Percentiles rank a stretch among this genome's conserved stretches.
Evolutionary conservation across 2,113 vertebrate genomes (phyloP).

Genomic region (Bufo gargarizans): DNA sequence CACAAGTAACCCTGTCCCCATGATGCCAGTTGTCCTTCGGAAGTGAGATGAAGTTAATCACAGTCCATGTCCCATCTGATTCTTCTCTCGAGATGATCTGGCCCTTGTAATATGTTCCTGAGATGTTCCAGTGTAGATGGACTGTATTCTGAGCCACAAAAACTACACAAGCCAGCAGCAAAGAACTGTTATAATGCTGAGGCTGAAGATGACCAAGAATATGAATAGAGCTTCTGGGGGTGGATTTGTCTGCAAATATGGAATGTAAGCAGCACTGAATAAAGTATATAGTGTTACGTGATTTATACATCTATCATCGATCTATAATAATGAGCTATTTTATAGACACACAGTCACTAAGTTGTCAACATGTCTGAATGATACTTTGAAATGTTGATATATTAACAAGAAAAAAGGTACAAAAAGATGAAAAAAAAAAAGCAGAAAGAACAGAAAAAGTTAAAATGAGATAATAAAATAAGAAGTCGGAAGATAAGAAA

Average conservation of each 20-base stretch:
- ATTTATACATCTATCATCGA: background rate
- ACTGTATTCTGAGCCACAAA: background rate
- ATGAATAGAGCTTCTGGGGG: background rate
- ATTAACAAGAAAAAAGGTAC: too few species aligned
- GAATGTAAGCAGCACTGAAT: background rate
- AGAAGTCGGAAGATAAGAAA: too few species aligned
- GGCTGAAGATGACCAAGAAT: background rate
- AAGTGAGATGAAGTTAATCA: background rate
- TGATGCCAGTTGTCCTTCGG: background rate
- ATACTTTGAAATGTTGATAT: too few species aligned
- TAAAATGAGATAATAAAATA: too few species aligned
- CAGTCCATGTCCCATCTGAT: background rate
- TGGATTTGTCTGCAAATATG: background rate
- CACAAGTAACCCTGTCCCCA: background rate
- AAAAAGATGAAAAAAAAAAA: too few species aligned
- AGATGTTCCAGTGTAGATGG: constrained; percentile 10
- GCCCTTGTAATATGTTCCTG: constrained; percentile 21
- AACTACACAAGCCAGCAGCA: constrained; percentile 1
- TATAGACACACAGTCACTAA: too few species aligned
- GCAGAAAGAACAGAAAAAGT: too few species aligned
- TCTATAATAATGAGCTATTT: too few species aligned
- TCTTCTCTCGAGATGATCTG: background rate
- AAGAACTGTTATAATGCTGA: background rate
- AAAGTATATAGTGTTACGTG: background rate
- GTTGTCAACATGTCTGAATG: too few species aligned